Evolutionary conservation across 1,140 invertebrate species (phyloP).

Genomic region (Meloidogyne hapla): DNA sequence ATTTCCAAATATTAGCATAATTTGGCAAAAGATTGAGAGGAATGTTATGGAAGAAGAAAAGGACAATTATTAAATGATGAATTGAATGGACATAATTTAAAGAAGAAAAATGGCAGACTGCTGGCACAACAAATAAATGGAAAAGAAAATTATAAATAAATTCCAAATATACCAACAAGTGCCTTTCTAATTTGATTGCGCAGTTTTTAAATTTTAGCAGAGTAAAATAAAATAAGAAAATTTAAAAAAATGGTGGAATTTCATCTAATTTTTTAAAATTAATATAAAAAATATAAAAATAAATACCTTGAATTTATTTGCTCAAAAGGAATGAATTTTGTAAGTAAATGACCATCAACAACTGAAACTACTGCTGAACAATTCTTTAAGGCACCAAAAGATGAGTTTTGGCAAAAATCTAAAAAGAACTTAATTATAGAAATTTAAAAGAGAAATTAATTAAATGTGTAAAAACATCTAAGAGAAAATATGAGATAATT

Average conservation of each 20-base stretch:
- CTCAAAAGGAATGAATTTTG: not conserved
- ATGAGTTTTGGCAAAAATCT: not conserved
- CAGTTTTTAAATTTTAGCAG: constrained; percentile 1
- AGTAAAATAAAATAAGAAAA: not conserved
- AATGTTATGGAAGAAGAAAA: too few species aligned
- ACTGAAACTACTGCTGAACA: constrained; percentile 1
- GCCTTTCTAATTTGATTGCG: not conserved
- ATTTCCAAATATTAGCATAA: too few species aligned
- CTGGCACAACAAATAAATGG: not conserved
- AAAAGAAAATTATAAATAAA: not conserved
- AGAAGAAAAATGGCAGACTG: not conserved
- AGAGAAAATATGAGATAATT: too few species aligned
- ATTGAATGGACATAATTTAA: too few species aligned
- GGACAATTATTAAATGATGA: too few species aligned
- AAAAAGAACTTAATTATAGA: not conserved
- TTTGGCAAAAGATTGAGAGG: too few species aligned
- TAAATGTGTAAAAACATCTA: too few species aligned
- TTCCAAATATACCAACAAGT: not conserved
- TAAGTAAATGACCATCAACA: constrained; percentile 1
- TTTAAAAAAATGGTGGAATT: too few species aligned
- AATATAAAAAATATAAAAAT: too few species aligned
- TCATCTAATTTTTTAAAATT: too few species aligned
- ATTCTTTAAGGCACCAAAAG: not conserved
- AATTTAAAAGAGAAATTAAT: too few species aligned
- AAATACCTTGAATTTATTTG: not conserved